Evolutionary conservation across 1,140 invertebrate species (phyloP).

Genomic region (Zaprionus africanus): DNA sequence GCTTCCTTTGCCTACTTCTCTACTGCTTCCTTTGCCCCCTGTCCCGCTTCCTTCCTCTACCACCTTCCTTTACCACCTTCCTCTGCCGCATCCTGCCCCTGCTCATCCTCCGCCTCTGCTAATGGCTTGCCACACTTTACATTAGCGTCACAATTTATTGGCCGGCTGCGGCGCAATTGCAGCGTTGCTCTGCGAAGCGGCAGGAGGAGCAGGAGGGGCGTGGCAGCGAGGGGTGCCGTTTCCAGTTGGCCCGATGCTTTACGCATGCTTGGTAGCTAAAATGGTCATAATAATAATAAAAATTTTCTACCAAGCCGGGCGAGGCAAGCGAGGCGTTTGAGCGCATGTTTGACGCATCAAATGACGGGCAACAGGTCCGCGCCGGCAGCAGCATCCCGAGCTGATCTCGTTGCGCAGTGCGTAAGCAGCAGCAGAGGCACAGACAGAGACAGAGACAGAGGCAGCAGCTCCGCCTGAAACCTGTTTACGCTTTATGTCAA

Average conservation of each 20-base stretch:
- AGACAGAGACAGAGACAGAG: not conserved
- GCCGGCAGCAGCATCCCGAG: constrained; percentile 36
- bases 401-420: constrained; percentile 64
- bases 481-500: constrained; percentile 80
- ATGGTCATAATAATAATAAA: constrained; percentile 82
- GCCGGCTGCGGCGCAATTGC: constrained; percentile 50
- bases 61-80: constrained; percentile 8
- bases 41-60: constrained; percentile 9
- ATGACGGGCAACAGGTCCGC: constrained; percentile 67
- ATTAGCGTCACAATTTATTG: constrained; percentile 82
- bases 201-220: constrained; percentile 18
- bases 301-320: constrained; percentile 62
- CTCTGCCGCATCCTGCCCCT: not conserved
- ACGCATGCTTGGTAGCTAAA: constrained; percentile 77
- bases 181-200: constrained; percentile 28
- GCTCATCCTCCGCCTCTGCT: constrained; percentile 42
- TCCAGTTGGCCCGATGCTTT: constrained; percentile 63
- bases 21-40: constrained; percentile 1
- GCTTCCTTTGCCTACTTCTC: constrained; percentile 11
- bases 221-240: constrained; percentile 20
- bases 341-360: constrained; percentile 80
- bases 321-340: constrained; percentile 67
- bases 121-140: constrained; percentile 81
- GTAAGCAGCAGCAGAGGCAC: constrained; percentile 54
- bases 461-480: constrained; percentile 36